Evolutionary conservation across 2,888 invertebrate species (phyloP).

Genomic region (Drosophila yooni): DNA sequence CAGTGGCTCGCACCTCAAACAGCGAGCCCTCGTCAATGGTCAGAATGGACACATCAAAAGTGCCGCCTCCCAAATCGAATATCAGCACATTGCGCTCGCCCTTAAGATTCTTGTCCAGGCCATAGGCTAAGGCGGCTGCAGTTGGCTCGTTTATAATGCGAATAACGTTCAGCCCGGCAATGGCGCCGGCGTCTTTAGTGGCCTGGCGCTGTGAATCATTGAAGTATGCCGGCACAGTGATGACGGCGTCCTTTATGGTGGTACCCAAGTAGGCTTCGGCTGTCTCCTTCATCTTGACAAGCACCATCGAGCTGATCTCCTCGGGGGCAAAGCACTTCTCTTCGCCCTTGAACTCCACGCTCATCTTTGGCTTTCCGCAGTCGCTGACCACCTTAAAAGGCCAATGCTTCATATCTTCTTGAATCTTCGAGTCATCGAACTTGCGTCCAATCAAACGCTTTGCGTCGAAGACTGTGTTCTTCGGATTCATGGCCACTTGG

Average conservation of each 20-base stretch:
- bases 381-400: slow-evolving; percentile 95
- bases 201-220: slow-evolving; percentile 95
- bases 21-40: slow-evolving; percentile 95
- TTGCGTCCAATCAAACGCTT: slow-evolving; percentile 97
- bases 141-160: slow-evolving; percentile 97
- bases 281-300: slow-evolving; percentile 97
- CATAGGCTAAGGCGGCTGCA: slow-evolving; percentile 96
- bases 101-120: slow-evolving; percentile 92
- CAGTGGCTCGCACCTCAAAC: slow-evolving; percentile 98
- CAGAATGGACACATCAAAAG: slow-evolving; percentile 97
- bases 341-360: slow-evolving; percentile 95
- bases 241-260: slow-evolving; percentile 93
- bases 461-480: slow-evolving; percentile 96
- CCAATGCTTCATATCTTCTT: slow-evolving; percentile 97
- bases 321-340: slow-evolving; percentile 95
- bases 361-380: slow-evolving; percentile 92
- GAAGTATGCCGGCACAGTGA: slow-evolving; percentile 96
- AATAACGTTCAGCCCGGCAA: slow-evolving; percentile 95
- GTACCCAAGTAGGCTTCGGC: slow-evolving; percentile 95
- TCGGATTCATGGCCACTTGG: slow-evolving; percentile 94
- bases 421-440: slow-evolving; percentile 95
- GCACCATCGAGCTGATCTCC: slow-evolving; percentile 96
- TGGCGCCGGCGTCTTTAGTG: slow-evolving; percentile 97
- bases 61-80: slow-evolving; percentile 89
- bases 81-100: slow-evolving; percentile 93